Evolutionary conservation across 1,140 invertebrate species (phyloP).

Genomic region (Plutomurus gul): DNA sequence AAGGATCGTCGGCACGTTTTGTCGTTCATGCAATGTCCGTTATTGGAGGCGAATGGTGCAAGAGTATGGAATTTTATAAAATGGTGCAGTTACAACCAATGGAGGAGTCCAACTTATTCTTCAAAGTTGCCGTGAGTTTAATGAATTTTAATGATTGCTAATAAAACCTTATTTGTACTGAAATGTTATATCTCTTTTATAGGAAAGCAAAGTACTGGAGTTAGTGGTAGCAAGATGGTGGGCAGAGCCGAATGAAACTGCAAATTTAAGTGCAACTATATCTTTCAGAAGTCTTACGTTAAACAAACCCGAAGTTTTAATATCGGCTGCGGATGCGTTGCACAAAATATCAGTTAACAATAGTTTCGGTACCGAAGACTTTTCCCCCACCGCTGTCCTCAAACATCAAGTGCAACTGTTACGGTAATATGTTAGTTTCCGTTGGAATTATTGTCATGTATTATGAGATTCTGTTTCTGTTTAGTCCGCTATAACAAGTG

Average conservation of each 20-base stretch:
- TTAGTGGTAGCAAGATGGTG: constrained; percentile 91
- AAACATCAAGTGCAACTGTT: constrained; percentile 79
- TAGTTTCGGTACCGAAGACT: constrained; percentile 76
- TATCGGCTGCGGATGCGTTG: constrained; percentile 79
- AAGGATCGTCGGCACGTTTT: constrained; percentile 62
- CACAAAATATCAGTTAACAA: constrained; percentile 70
- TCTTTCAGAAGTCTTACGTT: constrained; percentile 18
- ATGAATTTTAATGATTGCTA: not conserved
- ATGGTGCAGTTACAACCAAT: constrained; percentile 72
- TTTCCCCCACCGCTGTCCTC: constrained; percentile 73
- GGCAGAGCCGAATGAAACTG: constrained; percentile 62
- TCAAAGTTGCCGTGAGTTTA: constrained; percentile 70
- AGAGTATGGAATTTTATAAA: constrained; percentile 80
- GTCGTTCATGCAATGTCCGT: constrained; percentile 83
- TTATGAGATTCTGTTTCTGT: not conserved
- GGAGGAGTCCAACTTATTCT: constrained; percentile 68
- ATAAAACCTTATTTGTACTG: not conserved
- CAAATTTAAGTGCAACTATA: constrained; percentile 12
- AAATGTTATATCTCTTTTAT: constrained; percentile 35
- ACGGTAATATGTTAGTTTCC: constrained; percentile 59
- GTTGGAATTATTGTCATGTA: not conserved
- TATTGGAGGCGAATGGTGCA: constrained; percentile 74
- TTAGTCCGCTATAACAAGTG: too few species aligned
- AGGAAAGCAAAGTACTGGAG: constrained; percentile 79
- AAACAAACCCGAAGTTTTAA: constrained; percentile 58